Conservation (phyloP, 1,140 invertebrate species). For the Eubasilissa regina region DNA sequence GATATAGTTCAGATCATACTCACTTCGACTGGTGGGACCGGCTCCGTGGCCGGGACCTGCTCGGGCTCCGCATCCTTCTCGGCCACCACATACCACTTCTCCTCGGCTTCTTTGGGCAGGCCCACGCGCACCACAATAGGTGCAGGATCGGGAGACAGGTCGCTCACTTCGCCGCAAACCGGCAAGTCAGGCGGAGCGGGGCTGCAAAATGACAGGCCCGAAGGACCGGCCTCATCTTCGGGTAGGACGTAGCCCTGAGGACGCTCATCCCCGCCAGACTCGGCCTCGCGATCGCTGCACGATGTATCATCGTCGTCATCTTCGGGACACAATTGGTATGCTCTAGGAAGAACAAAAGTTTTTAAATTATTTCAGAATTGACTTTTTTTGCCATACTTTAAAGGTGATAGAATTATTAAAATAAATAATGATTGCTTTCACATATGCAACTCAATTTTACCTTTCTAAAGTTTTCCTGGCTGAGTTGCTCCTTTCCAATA, state of each 20-base stretch:
- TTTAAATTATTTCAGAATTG: too few relatives aligned
- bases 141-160: too few relatives aligned
- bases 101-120: not conserved
- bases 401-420: too few relatives aligned
- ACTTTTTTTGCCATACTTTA: too few relatives aligned
- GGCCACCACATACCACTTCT: not conserved
- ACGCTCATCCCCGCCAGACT: conserved; percentile 44
- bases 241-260: conserved; percentile 10
- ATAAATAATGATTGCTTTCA: not conserved
- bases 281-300: conserved; percentile 50
- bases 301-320: conserved; percentile 67
- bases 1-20: too few relatives aligned
- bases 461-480: conserved; percentile 90
- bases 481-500: conserved; percentile 93
- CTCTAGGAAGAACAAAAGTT: conserved; percentile 41
- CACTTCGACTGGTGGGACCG: not conserved
- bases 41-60: not conserved
- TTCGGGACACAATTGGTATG: conserved; percentile 69
- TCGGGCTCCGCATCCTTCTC: not conserved
- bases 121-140: not conserved
- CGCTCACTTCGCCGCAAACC: not conserved
- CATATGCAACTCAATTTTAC: conserved; percentile 24
- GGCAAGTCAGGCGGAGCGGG: not conserved
- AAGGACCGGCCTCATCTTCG: conserved; percentile 18
- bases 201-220: not conserved